phyloP scores from a whole-genome alignment of 2,113 vertebrate genomes.

The Pomatostomus ruficeps region DNA sequence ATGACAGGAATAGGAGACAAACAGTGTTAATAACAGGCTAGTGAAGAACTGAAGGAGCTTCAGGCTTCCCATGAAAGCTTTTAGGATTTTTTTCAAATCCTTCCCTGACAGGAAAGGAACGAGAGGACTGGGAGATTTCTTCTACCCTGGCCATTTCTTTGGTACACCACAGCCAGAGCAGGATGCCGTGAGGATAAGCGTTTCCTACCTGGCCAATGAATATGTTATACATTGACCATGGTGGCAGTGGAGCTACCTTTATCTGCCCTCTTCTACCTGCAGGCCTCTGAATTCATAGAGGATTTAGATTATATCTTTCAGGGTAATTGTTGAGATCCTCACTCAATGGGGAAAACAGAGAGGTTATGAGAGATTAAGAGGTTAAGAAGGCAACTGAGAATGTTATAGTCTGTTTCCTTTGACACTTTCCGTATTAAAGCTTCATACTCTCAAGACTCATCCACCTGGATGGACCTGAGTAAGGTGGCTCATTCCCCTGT shows the following conservation, averaged over 20 bases:
- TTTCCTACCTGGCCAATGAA: not conserved
- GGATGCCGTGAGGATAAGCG: not conserved
- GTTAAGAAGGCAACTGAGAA: not conserved
- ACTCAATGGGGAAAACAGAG: not conserved
- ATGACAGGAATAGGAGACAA: slow-evolving; percentile 47
- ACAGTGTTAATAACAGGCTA: slow-evolving; percentile 57
- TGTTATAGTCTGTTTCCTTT: not conserved
- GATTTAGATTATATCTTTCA: not conserved
- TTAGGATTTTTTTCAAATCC: slow-evolving; percentile 49
- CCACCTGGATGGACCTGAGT: not conserved
- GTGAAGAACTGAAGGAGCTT: not conserved
- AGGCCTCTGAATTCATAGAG: not conserved
- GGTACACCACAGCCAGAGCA: not conserved
- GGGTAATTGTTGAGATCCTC: not conserved
- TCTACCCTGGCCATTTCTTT: not conserved
- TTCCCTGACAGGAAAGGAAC: not conserved
- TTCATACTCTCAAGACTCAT: not conserved
- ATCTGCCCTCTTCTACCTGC: not conserved
- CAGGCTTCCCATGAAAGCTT: slow-evolving; percentile 12
- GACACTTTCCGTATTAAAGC: not conserved
- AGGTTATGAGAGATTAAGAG: not conserved
- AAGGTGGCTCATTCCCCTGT: not conserved
- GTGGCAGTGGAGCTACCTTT: not conserved
- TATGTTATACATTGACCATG: not conserved
- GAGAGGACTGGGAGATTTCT: not conserved